Evolutionary conservation across 2,888 invertebrate genomes (phyloP).

Genomic region (Junonia oenone): DNA sequence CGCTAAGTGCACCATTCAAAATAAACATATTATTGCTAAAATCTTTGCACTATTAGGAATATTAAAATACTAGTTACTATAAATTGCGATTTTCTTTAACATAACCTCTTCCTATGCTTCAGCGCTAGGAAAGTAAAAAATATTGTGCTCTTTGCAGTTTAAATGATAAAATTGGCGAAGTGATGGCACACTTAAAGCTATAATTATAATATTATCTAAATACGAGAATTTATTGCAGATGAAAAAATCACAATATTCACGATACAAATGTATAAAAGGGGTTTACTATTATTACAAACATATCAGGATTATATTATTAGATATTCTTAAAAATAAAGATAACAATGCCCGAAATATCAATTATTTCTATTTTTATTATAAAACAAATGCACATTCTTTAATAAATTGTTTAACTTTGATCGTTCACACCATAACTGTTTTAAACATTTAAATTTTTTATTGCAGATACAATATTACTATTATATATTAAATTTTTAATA

Average conservation of each 20-base stretch:
- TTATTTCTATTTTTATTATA: background rate
- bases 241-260: background rate
- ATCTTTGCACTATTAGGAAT: background rate
- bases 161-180: constrained; percentile 1
- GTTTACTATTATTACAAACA: background rate
- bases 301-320: background rate
- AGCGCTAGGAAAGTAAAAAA: background rate
- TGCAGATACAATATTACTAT: no score
- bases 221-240: background rate
- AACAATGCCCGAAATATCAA: background rate
- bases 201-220: background rate
- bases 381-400: background rate
- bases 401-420: background rate
- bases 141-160: background rate
- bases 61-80: background rate
- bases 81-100: background rate
- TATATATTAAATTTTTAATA: no score
- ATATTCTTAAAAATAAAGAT: background rate
- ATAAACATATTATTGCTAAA: background rate
- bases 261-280: background rate
- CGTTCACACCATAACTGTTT: background rate
- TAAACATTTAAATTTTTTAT: background rate
- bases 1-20: background rate
- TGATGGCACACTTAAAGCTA: constrained; percentile 7
- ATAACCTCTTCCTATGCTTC: background rate